Percentiles rank a stretch among this genome's conserved stretches.
Evolutionary conservation across 2,888 invertebrate species (phyloP).

Genomic region (Blastobasis lacticolella): DNA sequence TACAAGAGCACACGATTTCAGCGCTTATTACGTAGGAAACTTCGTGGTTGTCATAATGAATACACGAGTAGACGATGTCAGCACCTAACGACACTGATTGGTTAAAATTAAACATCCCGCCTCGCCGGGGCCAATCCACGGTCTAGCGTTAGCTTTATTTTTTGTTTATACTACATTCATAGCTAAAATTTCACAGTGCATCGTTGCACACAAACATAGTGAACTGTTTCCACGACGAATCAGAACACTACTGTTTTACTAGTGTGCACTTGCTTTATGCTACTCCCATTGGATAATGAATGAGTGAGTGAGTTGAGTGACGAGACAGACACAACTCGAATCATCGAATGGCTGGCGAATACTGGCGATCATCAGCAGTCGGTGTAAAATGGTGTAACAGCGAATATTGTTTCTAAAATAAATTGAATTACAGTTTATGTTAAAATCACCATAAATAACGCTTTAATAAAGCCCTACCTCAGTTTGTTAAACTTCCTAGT

Average conservation of each 20-base stretch:
- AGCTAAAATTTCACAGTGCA: conserved; percentile 37
- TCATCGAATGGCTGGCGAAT: background rate
- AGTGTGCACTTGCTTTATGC: background rate
- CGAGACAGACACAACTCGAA: conserved; percentile 11
- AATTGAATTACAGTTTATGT: background rate
- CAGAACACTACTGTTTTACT: background rate
- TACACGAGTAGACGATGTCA: conserved; percentile 52
- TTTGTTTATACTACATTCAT: conserved; percentile 64
- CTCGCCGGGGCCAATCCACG: conserved; percentile 48
- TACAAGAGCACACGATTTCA: conserved; percentile 70
- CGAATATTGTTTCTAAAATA: background rate
- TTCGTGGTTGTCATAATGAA: conserved; percentile 57
- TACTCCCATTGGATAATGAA: conserved; percentile 15
- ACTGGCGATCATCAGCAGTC: conserved; percentile 15
- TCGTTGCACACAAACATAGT: conserved; percentile 47
- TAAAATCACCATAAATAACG: too few relatives aligned
- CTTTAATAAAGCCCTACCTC: too few relatives aligned
- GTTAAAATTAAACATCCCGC: conserved; percentile 62
- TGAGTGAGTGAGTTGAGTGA: conserved; percentile 30
- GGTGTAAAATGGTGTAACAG: conserved; percentile 20
- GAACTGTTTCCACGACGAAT: conserved; percentile 33
- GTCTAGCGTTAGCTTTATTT: conserved; percentile 58
- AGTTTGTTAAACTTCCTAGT: too few relatives aligned
- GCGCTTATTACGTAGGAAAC: conserved; percentile 72
- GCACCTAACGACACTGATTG: conserved; percentile 46